These are phyloP conservation scores for Formicarius rufipectus DNA, from an alignment of 2,113 vertebrate species.

Conservation along the genomic window DNA sequence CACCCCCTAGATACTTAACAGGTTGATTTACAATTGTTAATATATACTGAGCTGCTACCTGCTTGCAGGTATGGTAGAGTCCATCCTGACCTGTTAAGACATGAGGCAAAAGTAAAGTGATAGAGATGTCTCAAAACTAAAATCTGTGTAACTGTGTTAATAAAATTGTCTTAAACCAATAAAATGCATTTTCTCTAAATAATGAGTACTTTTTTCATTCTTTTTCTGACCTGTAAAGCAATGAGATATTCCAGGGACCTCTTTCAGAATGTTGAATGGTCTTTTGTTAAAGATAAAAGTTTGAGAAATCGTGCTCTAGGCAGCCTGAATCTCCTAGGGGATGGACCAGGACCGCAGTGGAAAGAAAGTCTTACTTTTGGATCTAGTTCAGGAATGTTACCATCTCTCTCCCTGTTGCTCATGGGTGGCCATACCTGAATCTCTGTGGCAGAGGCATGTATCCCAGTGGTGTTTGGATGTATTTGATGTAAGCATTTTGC, in stretches of 20 bases:
- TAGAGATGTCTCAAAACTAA: background rate
- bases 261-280: background rate
- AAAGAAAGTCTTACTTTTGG: background rate
- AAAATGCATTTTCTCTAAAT: background rate
- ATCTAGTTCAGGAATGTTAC: background rate
- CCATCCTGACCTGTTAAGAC: background rate
- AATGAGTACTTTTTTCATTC: background rate
- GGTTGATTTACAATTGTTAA: background rate
- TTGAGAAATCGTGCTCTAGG: background rate
- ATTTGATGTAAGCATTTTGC: background rate
- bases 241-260: background rate
- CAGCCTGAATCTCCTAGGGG: background rate
- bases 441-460: background rate
- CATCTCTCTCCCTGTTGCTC: background rate
- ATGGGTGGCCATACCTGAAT: background rate
- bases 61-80: background rate
- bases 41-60: background rate
- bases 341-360: background rate
- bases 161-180: background rate
- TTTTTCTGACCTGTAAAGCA: background rate
- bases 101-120: background rate
- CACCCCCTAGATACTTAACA: background rate
- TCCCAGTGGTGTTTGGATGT: background rate
- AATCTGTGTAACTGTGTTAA: background rate
- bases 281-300: background rate